Percentiles rank a stretch among this genome's conserved stretches.
Conservation (phyloP, 2,113 vertebrate species). For the Rhea pennata region DNA sequence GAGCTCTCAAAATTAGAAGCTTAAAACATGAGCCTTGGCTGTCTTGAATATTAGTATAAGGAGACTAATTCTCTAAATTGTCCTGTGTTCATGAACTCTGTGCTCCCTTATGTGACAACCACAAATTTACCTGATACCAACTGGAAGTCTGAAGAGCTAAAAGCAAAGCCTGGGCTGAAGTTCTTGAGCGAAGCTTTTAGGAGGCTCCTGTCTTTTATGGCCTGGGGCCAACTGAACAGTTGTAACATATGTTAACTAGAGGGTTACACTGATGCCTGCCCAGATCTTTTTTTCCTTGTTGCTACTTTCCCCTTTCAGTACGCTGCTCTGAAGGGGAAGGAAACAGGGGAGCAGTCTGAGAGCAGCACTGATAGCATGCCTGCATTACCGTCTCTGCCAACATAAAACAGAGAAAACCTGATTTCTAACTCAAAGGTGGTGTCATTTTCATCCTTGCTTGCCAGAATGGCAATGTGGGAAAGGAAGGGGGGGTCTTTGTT, state of each 20-base stretch:
- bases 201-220: background rate
- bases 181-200: background rate
- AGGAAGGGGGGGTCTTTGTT: background rate
- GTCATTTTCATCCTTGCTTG: background rate
- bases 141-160: background rate
- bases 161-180: background rate
- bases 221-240: background rate
- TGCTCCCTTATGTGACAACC: background rate
- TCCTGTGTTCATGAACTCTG: rapidly evolving
- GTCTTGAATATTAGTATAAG: background rate
- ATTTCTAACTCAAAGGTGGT: background rate
- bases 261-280: background rate
- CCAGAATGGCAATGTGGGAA: background rate
- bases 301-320: background rate
- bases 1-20: background rate
- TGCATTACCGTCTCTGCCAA: background rate
- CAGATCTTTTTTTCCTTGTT: background rate
- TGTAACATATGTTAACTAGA: background rate
- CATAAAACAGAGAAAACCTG: background rate
- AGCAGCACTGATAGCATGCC: background rate
- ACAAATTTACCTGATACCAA: background rate
- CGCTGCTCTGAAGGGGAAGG: background rate
- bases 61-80: background rate
- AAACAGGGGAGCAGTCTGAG: background rate
- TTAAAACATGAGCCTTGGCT: background rate